A percentile compares a stretch with the other conserved stretches of the same genome.
Conservation (phyloP, 2,797 vertebrate species). For the Tapirus indicus region DNA sequence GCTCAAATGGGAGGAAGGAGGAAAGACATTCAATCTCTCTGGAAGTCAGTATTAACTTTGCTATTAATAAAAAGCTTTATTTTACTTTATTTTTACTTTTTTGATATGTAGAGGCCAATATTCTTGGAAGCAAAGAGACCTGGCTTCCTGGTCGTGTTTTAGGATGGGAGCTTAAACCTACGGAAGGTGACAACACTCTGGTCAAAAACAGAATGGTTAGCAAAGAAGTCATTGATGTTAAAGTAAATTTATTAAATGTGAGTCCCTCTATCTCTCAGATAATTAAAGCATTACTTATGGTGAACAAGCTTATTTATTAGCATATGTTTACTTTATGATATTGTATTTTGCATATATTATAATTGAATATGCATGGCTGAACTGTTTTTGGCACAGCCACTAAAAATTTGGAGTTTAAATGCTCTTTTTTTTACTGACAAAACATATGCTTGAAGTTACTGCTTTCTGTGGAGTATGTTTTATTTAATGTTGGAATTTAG, state of each 20-base stretch:
- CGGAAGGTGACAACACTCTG: not conserved
- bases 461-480: not conserved
- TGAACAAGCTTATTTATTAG: not conserved
- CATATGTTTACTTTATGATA: not conserved
- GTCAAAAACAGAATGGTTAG: not conserved
- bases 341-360: slow-evolving; percentile 47
- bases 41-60: not conserved
- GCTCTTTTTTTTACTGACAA: not conserved
- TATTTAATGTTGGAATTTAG: slow-evolving; percentile 47
- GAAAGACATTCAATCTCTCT: not conserved
- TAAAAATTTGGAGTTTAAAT: slow-evolving; percentile 43
- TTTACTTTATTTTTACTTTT: not conserved
- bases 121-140: slow-evolving; percentile 16
- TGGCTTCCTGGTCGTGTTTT: not conserved
- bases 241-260: slow-evolving; percentile 12
- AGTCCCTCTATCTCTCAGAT: slow-evolving; percentile 29
- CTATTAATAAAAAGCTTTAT: not conserved
- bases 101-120: not conserved
- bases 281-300: slow-evolving; percentile 21
- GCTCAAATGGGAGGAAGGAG: not conserved
- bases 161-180: not conserved
- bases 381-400: not conserved
- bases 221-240: slow-evolving; percentile 1
- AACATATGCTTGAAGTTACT: slow-evolving; percentile 9
- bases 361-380: not conserved